Percentiles rank a stretch among this genome's conserved stretches.
Conservation (phyloP, 2,113 vertebrate genomes). For the Grammomys surdaster region DNA sequence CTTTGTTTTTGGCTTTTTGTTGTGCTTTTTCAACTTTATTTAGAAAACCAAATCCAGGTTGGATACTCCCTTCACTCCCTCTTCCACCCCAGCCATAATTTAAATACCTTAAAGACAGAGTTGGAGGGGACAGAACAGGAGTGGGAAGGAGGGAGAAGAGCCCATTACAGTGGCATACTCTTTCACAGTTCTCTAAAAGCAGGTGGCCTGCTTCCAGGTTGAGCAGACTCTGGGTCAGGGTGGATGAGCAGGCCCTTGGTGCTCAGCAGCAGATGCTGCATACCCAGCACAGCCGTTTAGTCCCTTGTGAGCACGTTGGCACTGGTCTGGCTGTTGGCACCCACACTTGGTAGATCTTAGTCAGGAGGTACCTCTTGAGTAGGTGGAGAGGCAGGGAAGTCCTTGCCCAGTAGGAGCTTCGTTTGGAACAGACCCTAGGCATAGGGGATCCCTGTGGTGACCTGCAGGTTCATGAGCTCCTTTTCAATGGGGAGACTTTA, state of each 20-base stretch:
- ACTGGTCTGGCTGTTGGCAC: slow-evolving; percentile 95
- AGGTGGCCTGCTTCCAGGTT: slow-evolving; percentile 94
- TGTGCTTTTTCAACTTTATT: slow-evolving; percentile 79
- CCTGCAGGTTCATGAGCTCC: slow-evolving; percentile 94
- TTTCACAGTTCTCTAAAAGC: slow-evolving; percentile 92
- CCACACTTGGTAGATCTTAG: slow-evolving; percentile 96
- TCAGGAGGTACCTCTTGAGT: slow-evolving; percentile 95
- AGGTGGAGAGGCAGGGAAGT: slow-evolving; percentile 94
- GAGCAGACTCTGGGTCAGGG: slow-evolving; percentile 93
- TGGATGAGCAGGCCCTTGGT: slow-evolving; percentile 97
- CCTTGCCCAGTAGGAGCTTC: slow-evolving; percentile 94
- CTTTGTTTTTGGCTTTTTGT: neutral
- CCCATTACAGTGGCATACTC: slow-evolving; percentile 93
- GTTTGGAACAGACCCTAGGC: slow-evolving; percentile 93
- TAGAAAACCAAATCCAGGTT: slow-evolving; percentile 79
- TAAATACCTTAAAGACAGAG: slow-evolving; percentile 81
- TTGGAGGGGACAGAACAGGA: neutral
- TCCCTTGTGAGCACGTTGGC: slow-evolving; percentile 95
- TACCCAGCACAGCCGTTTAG: slow-evolving; percentile 94
- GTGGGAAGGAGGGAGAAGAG: neutral
- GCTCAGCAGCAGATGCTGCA: slow-evolving; percentile 93
- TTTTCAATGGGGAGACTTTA: slow-evolving; percentile 94
- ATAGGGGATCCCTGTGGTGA: slow-evolving; percentile 94
- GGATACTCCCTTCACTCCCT: neutral
- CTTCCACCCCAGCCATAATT: slow-evolving; percentile 73